A percentile compares a stretch with the other conserved stretches of the same genome.
Conservation (phyloP, 2,888 invertebrate species). For the Beris morrisii region DNA sequence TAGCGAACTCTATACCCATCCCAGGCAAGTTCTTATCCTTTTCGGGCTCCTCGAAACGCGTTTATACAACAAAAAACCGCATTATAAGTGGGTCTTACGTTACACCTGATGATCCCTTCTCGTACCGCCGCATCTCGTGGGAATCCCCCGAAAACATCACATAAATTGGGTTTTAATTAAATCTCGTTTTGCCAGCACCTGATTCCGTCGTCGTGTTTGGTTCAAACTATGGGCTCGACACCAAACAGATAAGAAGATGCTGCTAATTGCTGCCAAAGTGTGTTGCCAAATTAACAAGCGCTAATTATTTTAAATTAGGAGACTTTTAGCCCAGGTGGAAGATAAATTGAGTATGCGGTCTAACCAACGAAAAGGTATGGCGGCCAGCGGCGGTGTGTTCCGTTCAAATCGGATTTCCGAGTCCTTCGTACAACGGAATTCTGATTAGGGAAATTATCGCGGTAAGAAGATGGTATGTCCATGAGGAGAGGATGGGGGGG, state of each 20-base stretch:
- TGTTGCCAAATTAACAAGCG: constrained; percentile 30
- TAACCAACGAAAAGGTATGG: not conserved
- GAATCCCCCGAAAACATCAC: constrained; percentile 3
- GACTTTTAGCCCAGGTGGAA: constrained; percentile 33
- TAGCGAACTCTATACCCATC: no score
- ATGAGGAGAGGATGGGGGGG: no score
- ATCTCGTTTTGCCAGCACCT: constrained; percentile 29
- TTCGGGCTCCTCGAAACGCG: no score
- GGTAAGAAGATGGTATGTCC: no score
- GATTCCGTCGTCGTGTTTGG: constrained; percentile 10
- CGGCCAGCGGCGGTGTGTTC: not conserved
- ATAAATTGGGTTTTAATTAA: constrained; percentile 31
- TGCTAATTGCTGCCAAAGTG: constrained; percentile 30
- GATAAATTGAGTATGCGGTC: constrained; percentile 24
- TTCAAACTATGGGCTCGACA: not conserved
- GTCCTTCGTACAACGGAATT: no score
- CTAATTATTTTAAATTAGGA: constrained; percentile 32
- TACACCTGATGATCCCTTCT: no score
- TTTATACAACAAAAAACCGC: no score
- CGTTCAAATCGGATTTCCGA: not conserved
- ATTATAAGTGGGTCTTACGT: no score
- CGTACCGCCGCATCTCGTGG: no score
- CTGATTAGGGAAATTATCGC: no score
- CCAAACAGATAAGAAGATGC: constrained; percentile 11
- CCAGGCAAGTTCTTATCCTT: no score